Percentiles rank a stretch among this genome's conserved stretches.
phyloP scores from a whole-genome alignment of 2,888 invertebrate genomes.

The Cheilosia grossa region DNA sequence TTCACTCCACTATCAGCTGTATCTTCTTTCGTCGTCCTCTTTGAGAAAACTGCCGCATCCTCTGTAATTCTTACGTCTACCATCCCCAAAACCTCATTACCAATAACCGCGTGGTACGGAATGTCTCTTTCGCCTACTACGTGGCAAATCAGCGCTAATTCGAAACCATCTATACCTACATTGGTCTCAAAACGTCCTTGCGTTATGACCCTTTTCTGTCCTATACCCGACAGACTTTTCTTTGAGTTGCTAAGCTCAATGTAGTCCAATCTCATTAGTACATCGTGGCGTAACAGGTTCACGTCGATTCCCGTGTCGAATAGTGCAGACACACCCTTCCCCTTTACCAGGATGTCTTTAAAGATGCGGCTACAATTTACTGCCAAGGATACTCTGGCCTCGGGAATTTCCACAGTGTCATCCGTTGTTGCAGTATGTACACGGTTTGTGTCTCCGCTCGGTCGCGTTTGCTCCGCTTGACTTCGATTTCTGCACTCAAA shows the following conservation, averaged over 20 bases:
- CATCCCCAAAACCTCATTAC: constrained; percentile 1
- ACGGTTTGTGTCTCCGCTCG: neutral
- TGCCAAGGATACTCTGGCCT: neutral
- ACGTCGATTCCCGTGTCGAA: constrained; percentile 31
- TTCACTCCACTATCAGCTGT: neutral
- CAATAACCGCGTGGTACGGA: constrained; percentile 30
- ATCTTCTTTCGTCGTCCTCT: neutral
- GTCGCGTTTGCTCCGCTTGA: neutral
- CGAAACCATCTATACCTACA: constrained; percentile 19
- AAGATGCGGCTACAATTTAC: constrained; percentile 6
- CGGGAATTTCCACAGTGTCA: neutral
- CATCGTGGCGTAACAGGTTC: neutral
- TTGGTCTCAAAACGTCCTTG: constrained; percentile 33
- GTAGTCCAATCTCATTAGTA: neutral
- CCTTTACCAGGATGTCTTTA: constrained; percentile 6
- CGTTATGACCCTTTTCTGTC: constrained; percentile 20
- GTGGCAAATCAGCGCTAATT: constrained; percentile 32
- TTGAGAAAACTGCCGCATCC: neutral
- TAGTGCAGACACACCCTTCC: constrained; percentile 22
- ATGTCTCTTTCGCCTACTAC: constrained; percentile 37
- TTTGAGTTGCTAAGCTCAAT: neutral
- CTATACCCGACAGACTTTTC: constrained; percentile 17
- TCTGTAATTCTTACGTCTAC: constrained; percentile 5
- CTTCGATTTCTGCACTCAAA: constrained; percentile 5
- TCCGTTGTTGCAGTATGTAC: constrained; percentile 25